A percentile compares a stretch with the other conserved stretches of the same genome.
These are phyloP conservation scores for Hybos culiciformis DNA, from an alignment of 2,888 invertebrate species.

Conservation along the genomic window DNA sequence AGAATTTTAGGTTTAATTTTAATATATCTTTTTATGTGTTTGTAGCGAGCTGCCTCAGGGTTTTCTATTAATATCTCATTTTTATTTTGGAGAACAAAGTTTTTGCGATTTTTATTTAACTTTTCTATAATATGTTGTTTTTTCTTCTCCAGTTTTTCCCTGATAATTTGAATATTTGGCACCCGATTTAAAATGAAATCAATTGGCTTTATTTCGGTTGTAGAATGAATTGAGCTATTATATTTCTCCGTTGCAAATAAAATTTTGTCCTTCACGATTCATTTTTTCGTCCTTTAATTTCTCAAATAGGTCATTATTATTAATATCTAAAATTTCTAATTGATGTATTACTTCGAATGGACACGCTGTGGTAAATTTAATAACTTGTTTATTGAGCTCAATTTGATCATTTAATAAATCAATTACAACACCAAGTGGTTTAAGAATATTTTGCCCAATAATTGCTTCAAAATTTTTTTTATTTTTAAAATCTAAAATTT, in stretches of 20 bases:
- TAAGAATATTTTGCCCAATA: background rate
- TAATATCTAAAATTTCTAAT: background rate
- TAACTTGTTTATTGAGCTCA: background rate
- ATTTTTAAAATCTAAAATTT: background rate
- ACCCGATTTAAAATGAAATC: background rate
- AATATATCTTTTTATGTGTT: background rate
- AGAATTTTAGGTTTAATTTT: background rate
- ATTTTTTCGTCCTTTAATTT: background rate
- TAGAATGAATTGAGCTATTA: background rate
- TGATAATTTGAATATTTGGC: background rate
- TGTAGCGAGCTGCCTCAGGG: too few relatives aligned
- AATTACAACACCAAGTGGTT: background rate
- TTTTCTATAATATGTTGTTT: background rate
- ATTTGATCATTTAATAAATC: background rate
- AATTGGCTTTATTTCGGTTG: background rate
- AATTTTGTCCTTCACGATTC: background rate
- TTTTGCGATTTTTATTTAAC: background rate
- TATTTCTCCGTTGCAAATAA: background rate
- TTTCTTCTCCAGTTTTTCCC: background rate
- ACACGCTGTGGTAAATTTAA: background rate
- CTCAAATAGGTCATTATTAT: background rate
- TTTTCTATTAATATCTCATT: background rate
- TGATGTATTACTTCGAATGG: background rate
- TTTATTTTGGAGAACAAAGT: background rate
- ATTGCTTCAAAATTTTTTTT: background rate